A percentile compares a stretch with the other conserved stretches of the same genome.
phyloP scores from a whole-genome alignment of 64 coral and sea anemone genomes.

The Montipora capricornis region DNA sequence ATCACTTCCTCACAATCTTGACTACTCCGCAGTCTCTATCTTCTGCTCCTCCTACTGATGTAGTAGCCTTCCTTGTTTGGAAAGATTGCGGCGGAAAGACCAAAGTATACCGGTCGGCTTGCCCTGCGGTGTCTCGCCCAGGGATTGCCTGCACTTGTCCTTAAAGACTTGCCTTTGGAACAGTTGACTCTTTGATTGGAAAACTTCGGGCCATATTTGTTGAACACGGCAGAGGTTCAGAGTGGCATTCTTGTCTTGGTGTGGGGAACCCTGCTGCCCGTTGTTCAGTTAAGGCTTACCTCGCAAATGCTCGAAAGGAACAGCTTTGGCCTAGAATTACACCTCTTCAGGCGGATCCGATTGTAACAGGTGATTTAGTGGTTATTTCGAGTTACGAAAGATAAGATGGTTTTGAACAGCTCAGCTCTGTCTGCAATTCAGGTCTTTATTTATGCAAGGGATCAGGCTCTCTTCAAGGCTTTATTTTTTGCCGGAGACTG shows the following conservation, averaged over 20 bases:
- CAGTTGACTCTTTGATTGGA: conserved; percentile 43
- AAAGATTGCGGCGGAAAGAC: conserved; percentile 59
- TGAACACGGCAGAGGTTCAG: conserved; percentile 1
- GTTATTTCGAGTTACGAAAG: background rate
- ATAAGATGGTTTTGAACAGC: background rate
- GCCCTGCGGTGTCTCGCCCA: background rate
- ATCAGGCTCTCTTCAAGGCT: background rate
- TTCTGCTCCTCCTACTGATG: conserved; percentile 34
- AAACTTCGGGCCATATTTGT: conserved; percentile 39
- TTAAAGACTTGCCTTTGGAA: conserved; percentile 37
- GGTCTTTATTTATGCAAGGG: background rate
- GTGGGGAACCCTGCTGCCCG: conserved; percentile 1
- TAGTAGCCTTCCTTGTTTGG: conserved; percentile 61
- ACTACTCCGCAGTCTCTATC: background rate
- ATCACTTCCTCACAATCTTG: background rate
- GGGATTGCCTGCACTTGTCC: conserved; percentile 24
- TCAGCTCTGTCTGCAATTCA: background rate
- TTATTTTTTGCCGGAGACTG: conserved; percentile 41
- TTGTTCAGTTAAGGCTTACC: background rate
- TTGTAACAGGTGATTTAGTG: no score
- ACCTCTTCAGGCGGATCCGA: no score
- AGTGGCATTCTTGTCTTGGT: background rate
- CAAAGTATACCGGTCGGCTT: conserved; percentile 5
- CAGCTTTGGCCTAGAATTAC: background rate
- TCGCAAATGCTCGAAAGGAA: conserved; percentile 10